phyloP scores from a whole-genome alignment of 2,888 invertebrate genomes.

The Synergus laeviventris region DNA sequence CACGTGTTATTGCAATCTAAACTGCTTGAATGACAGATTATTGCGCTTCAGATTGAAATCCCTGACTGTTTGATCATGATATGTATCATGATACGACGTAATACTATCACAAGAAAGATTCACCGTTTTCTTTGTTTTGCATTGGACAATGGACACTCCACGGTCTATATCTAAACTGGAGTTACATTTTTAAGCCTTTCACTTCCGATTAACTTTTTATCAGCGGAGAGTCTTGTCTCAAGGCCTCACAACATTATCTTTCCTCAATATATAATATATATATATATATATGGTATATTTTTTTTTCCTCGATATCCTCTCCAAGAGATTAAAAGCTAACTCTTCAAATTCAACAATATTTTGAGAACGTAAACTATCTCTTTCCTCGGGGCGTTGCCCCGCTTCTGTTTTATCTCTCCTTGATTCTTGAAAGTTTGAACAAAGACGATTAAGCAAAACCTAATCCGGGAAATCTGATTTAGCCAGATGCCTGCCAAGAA shows the following conservation, averaged over 20 bases:
- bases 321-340: too few relatives aligned
- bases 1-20: conserved; percentile 56
- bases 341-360: too few relatives aligned
- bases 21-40: conserved; percentile 49
- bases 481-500: conserved; percentile 41
- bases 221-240: conserved; percentile 1
- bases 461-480: neutral
- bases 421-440: too few relatives aligned
- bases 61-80: conserved; percentile 50
- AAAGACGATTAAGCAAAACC: neutral
- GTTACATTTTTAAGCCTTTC: conserved; percentile 41
- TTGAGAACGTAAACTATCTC: too few relatives aligned
- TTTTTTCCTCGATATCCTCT: too few relatives aligned
- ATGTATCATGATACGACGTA: conserved; percentile 47
- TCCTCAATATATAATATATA: neutral
- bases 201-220: conserved; percentile 41
- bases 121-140: conserved; percentile 48
- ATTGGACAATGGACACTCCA: conserved; percentile 39
- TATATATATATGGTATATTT: too few relatives aligned
- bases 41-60: conserved; percentile 50
- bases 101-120: conserved; percentile 48
- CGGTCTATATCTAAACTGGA: conserved; percentile 18
- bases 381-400: too few relatives aligned
- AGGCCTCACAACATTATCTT: neutral
- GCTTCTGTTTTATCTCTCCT: too few relatives aligned